Percentiles rank a stretch among this genome's conserved stretches.
Conservation (phyloP, 2,888 invertebrate species). For the Pasiphila rectangulata region DNA sequence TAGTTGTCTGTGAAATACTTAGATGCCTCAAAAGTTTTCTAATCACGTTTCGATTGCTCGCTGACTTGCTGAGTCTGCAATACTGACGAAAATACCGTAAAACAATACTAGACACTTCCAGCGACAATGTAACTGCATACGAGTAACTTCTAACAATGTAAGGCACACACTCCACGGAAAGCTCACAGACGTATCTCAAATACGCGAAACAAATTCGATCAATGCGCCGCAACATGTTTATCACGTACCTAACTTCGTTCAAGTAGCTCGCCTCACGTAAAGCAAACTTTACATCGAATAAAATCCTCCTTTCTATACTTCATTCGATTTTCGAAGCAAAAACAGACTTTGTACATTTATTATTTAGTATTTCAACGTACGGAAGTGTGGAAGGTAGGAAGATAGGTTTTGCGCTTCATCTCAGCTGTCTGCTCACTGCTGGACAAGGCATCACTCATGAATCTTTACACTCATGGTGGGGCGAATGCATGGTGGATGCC, state of each 20-base stretch:
- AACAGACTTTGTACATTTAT: constrained; percentile 29
- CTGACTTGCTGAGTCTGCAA: too few species aligned
- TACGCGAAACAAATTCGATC: constrained; percentile 14
- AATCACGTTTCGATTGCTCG: too few species aligned
- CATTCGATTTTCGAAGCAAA: constrained; percentile 35
- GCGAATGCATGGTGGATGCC: too few species aligned
- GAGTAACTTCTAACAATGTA: not conserved
- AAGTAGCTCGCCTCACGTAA: constrained; percentile 17
- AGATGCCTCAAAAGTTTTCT: too few species aligned
- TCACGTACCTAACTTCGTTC: constrained; percentile 9
- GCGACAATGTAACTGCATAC: not conserved
- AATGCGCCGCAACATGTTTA: constrained; percentile 9
- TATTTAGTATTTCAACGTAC: constrained; percentile 33
- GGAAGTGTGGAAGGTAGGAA: too few species aligned
- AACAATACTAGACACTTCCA: not conserved
- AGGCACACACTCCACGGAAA: not conserved
- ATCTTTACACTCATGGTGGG: too few species aligned
- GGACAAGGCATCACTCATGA: too few species aligned
- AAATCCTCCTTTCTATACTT: constrained; percentile 29
- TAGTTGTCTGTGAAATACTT: too few species aligned
- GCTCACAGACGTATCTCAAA: constrained; percentile 6
- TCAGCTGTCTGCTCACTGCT: too few species aligned
- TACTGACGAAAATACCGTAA: too few species aligned
- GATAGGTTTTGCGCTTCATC: too few species aligned
- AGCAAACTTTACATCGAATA: constrained; percentile 24